phyloP scores from a whole-genome alignment of 2,113 vertebrate species.

The Sciurus niger region DNA sequence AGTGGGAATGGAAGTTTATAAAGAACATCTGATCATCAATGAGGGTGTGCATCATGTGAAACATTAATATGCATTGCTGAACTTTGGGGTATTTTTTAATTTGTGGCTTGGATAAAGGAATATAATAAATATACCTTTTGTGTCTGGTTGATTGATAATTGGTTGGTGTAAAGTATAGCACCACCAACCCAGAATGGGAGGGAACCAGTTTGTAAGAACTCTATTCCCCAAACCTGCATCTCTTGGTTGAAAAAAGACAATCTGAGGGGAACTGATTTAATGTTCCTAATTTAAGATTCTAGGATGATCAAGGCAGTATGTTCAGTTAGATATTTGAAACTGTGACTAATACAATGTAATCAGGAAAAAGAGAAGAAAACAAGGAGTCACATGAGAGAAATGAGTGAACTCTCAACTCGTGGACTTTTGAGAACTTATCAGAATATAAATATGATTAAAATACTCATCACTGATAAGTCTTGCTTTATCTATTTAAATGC shows the following conservation, averaged over 20 bases:
- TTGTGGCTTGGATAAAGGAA: neutral
- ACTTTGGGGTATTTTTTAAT: neutral
- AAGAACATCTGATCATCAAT: neutral
- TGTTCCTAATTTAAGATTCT: neutral
- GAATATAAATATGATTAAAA: neutral
- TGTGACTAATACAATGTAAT: neutral
- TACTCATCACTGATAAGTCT: neutral
- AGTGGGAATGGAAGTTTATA: too few relatives aligned
- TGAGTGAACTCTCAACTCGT: neutral
- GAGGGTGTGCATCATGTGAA: accelerated
- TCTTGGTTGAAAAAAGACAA: neutral
- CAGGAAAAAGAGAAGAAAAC: neutral
- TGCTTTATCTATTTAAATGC: neutral
- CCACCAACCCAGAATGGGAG: neutral
- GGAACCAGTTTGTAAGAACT: neutral
- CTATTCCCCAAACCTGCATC: neutral
- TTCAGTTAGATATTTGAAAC: neutral
- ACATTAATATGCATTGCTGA: too few relatives aligned
- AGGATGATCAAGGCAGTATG: neutral
- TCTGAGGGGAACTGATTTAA: neutral
- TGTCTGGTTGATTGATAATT: neutral
- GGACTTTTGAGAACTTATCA: neutral
- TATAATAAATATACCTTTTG: neutral
- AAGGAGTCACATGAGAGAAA: neutral
- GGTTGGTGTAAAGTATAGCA: neutral